Base-by-base conservation (phyloP, 1,140 invertebrate genomes). In the Penaeus japonicus region DNA sequence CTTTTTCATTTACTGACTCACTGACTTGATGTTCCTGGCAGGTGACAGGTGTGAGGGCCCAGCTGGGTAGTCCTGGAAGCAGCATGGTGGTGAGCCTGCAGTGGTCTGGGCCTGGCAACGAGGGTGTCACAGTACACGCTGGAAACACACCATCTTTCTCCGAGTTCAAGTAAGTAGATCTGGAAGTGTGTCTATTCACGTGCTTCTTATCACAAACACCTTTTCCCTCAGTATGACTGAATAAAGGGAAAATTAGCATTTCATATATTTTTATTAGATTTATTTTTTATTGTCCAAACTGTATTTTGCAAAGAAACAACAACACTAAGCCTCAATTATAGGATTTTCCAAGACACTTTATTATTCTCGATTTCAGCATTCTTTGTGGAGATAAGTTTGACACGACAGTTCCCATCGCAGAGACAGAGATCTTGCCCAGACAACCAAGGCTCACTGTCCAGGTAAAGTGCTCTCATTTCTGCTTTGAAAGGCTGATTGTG, bases 61-160 rank as follows among this genome's bases (percentile, higher is more conserved):
- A 83, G 78, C 27, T 77, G 65, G 80, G 65, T 24, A 30, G 32
- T 18, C 78, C 59, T 32, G 47, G 65, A 47, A 73, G 86, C 86
- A 84, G 55, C 12, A 20, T 86, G 20, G 79, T 81, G 20, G 89
- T 84, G 24, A 57, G 79, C 4, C 78, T 89, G 15, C 84, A 81
- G 24, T 89, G 89, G 89, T 54, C 88, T 27, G 85, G 87, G 22
- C 55, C 86, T 92, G 30, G 92, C 91, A 90, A 91, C 91, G 79
- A 92, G 92, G 82, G 92, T 92, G 88, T 92, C 91, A 59, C 84
- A 20, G 39, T 86, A 30, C 83, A 85, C 59, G 77, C 83, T 24
- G 78, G 78, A n/a, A 59, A 65, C 39, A 82, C 89, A 2, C 89
- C 89, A 53, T 65, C 80, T 30, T 86, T 86, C 54, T 53, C 77